These are phyloP conservation scores for Melanaphis sacchari DNA, from an alignment of 1,140 invertebrate genomes.

Conservation along the genomic window DNA sequence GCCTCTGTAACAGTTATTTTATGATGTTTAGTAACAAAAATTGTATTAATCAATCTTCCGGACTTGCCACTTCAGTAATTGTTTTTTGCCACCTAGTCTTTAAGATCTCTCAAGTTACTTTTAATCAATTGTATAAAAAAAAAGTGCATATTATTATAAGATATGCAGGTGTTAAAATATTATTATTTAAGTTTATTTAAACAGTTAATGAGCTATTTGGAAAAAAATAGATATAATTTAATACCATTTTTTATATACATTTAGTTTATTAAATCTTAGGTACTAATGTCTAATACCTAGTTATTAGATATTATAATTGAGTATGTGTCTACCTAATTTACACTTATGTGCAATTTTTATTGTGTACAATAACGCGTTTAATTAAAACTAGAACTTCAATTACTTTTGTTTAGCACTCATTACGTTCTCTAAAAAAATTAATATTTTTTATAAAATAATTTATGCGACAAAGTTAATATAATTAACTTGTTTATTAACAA, in stretches of 20 bases:
- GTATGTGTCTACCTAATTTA: not conserved
- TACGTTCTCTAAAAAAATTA: not conserved
- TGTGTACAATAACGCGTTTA: not conserved
- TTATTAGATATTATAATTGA: slow-evolving; percentile 1
- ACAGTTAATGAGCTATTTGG: not conserved
- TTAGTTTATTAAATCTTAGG: not conserved
- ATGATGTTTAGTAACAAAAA: not conserved
- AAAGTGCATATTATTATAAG: not conserved
- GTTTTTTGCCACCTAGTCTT: not conserved
- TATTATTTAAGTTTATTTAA: slow-evolving; percentile 18
- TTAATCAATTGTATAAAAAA: not conserved
- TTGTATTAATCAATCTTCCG: not conserved
- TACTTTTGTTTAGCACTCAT: not conserved
- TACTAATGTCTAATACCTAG: not conserved
- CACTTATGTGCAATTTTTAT: not conserved
- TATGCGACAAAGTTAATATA: not conserved
- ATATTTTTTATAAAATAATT: slow-evolving; percentile 19
- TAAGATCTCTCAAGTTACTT: not conserved
- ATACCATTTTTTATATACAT: not conserved
- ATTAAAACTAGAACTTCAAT: not conserved
- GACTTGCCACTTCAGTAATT: not conserved
- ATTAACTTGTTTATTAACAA: not conserved
- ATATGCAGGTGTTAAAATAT: not conserved
- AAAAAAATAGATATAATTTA: not conserved
- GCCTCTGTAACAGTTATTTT: not conserved